Conservation (phyloP, 2,888 invertebrate genomes). For the Ophion slaviceki region DNA sequence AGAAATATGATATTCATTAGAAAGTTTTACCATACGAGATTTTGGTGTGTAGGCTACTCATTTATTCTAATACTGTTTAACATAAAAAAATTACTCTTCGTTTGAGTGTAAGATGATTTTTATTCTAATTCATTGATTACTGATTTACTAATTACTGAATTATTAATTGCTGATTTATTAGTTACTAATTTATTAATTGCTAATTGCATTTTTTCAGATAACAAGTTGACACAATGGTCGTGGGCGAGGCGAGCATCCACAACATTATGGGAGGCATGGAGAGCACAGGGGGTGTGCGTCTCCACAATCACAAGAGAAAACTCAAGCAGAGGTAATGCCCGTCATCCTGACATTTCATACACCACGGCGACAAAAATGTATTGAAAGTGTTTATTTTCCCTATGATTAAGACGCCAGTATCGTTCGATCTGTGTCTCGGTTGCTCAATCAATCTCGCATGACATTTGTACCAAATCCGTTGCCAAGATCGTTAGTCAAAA, state of each 20-base stretch:
- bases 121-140: no score
- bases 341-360: not conserved
- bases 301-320: conserved; percentile 95
- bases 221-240: conserved; percentile 89
- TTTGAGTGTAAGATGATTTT: not conserved
- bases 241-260: conserved; percentile 92
- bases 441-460: conserved; percentile 64
- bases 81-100: not conserved
- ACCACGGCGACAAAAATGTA: not conserved
- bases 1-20: no score
- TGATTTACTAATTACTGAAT: no score
- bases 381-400: not conserved
- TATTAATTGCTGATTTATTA: no score
- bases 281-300: conserved; percentile 94
- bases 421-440: conserved; percentile 53
- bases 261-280: conserved; percentile 96
- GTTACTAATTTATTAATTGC: no score
- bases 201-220: conserved; percentile 68
- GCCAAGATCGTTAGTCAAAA: conserved; percentile 71
- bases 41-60: no score
- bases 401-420: conserved; percentile 28
- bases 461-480: conserved; percentile 68
- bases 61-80: no score
- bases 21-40: no score
- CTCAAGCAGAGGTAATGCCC: conserved; percentile 92